A percentile compares a stretch with the other conserved stretches of the same genome.
These are phyloP conservation scores for Etheostoma spectabile DNA, from an alignment of 2,113 vertebrate species.

Conservation along the genomic window DNA sequence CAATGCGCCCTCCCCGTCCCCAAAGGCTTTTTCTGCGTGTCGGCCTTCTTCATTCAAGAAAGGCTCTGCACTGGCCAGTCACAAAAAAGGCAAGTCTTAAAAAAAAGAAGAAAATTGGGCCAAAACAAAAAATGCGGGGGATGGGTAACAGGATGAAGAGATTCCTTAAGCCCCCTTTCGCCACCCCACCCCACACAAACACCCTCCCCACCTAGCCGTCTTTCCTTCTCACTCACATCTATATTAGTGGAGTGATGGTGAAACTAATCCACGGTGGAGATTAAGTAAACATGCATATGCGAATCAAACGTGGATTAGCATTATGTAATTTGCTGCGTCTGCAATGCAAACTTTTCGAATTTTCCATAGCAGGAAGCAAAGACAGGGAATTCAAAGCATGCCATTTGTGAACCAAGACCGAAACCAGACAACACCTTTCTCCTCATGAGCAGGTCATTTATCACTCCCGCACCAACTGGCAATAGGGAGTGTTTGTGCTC, in stretches of 20 bases:
- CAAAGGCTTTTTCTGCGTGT: conserved; percentile 70
- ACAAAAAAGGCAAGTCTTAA: conserved; percentile 84
- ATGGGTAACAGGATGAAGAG: conserved; percentile 69
- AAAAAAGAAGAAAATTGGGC: conserved; percentile 70
- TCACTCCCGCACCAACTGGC: conserved; percentile 41
- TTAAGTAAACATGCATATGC: conserved; percentile 27
- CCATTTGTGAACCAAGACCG: conserved; percentile 49
- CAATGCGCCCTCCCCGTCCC: conserved; percentile 76
- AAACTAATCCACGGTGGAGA: conserved; percentile 17
- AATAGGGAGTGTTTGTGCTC: conserved; percentile 63
- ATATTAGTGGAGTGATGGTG: conserved; percentile 37
- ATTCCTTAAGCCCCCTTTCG: conserved; percentile 58
- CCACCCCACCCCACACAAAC: conserved; percentile 56
- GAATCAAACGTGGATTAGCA: conserved; percentile 33
- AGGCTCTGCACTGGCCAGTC: conserved; percentile 74
- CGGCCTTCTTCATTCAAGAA: conserved; percentile 79
- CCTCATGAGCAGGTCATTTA: conserved; percentile 54
- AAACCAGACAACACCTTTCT: conserved; percentile 67
- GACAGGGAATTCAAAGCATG: conserved; percentile 39
- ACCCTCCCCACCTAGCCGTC: conserved; percentile 29
- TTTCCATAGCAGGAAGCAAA: conserved; percentile 37
- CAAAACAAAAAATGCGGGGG: conserved; percentile 61
- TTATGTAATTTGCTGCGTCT: conserved; percentile 31
- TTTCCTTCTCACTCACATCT: conserved; percentile 47
- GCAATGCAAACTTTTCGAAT: conserved; percentile 20